A percentile compares a stretch with the other conserved stretches of the same genome.
These are phyloP conservation scores for Pristionchus entomophagus DNA, from an alignment of 2,888 invertebrate genomes.

Conservation along the genomic window DNA sequence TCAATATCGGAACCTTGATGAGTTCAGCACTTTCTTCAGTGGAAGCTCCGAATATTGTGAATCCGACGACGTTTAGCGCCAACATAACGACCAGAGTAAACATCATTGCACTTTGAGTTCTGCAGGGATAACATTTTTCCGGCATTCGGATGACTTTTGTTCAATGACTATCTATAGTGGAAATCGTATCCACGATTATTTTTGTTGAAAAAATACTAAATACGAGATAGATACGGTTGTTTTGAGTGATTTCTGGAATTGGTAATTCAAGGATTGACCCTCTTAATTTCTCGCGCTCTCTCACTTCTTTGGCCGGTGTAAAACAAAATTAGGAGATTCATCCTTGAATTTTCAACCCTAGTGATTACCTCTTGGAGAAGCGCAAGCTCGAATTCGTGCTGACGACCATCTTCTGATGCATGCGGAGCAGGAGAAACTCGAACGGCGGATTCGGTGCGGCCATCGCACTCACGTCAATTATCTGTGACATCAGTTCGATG, in stretches of 20 bases:
- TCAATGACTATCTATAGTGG: no score
- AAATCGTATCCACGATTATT: neutral
- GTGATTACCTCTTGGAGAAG: neutral
- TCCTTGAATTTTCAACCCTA: no score
- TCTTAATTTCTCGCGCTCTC: no score
- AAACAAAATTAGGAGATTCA: neutral
- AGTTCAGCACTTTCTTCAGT: neutral
- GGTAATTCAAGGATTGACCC: no score
- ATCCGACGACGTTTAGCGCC: neutral
- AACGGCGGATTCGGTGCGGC: neutral
- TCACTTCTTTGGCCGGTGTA: no score
- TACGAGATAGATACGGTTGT: no score
- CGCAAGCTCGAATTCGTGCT: neutral
- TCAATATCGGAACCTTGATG: neutral
- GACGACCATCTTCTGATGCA: conserved; percentile 7
- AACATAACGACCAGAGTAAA: neutral
- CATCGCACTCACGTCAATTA: no score
- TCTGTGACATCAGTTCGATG: no score
- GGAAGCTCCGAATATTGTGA: neutral
- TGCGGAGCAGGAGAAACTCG: neutral
- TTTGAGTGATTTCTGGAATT: neutral
- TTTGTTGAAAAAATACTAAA: neutral
- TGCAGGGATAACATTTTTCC: neutral
- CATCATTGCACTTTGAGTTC: neutral
- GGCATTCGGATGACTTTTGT: no score